Evolutionary conservation across 2,888 invertebrate species (phyloP).

Genomic region (Cephus pulcher): DNA sequence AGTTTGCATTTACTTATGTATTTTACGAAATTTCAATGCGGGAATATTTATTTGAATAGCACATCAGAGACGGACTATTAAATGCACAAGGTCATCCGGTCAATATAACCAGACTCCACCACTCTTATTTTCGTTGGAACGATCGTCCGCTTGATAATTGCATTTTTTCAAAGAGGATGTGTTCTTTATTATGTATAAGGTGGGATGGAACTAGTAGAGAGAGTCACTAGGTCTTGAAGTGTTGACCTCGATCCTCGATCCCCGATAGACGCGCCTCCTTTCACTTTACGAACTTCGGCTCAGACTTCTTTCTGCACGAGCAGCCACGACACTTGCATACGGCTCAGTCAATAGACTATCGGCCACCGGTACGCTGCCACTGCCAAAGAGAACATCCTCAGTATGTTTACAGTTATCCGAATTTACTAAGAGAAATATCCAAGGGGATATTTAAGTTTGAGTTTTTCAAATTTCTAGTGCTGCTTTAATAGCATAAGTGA

Average conservation of each 20-base stretch:
- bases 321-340: conserved; percentile 22
- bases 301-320: conserved; percentile 48
- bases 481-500: background rate
- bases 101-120: background rate
- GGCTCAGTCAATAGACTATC: conserved; percentile 1
- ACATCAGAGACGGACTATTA: conserved; percentile 31
- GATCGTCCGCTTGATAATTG: background rate
- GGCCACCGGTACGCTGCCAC: background rate
- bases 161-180: background rate
- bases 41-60: background rate
- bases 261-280: conserved; percentile 50
- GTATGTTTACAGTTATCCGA: background rate
- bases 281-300: conserved; percentile 61
- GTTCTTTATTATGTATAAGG: conserved; percentile 6
- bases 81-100: conserved; percentile 39
- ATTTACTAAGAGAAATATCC: background rate
- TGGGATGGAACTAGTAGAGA: conserved; percentile 23
- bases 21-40: background rate
- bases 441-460: background rate
- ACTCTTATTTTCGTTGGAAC: conserved; percentile 44
- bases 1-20: background rate
- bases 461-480: background rate
- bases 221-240: conserved; percentile 30
- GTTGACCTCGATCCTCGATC: conserved; percentile 60
- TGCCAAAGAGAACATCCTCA: background rate